Percentiles rank a stretch among this genome's conserved stretches.
phyloP scores from a whole-genome alignment of 1,140 invertebrate species.

The Pectinophora gossypiella region DNA sequence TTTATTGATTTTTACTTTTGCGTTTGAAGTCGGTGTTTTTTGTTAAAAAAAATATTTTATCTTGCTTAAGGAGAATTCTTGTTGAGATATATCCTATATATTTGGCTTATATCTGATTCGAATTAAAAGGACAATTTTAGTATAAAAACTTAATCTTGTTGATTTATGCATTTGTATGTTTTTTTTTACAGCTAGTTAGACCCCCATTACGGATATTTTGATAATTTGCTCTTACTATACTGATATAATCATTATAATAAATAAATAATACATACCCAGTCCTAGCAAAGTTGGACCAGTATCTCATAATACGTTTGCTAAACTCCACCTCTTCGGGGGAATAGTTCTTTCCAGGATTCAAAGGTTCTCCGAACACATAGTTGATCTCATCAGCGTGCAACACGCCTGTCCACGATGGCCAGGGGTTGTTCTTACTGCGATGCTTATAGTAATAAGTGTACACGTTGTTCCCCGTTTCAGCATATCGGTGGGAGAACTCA shows the following conservation, averaged over 20 bases:
- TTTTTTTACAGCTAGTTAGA: too few species aligned
- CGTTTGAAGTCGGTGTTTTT: too few species aligned
- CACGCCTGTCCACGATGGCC: conserved; percentile 97
- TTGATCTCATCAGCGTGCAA: conserved; percentile 97
- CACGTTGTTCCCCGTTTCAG: conserved; percentile 91
- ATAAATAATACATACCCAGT: conserved; percentile 82
- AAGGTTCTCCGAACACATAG: conserved; percentile 95
- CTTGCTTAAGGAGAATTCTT: too few species aligned
- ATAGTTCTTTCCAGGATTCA: conserved; percentile 88
- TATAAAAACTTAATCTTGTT: too few species aligned
- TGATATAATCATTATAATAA: neutral
- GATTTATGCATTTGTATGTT: too few species aligned
- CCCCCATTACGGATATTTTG: too few species aligned
- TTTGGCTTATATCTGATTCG: too few species aligned
- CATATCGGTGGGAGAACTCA: conserved; percentile 91
- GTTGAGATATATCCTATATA: too few species aligned
- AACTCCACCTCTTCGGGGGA: conserved; percentile 87
- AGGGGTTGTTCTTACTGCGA: conserved; percentile 88
- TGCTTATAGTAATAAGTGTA: conserved; percentile 98
- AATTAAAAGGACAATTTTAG: too few species aligned
- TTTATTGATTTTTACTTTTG: too few species aligned
- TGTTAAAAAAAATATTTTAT: too few species aligned
- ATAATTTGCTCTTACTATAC: too few species aligned
- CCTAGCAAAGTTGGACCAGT: conserved; percentile 97
- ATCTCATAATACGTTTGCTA: conserved; percentile 92